These are phyloP conservation scores for Sclerurus mexicanus DNA, from an alignment of 2,113 vertebrate species.

Conservation along the genomic window DNA sequence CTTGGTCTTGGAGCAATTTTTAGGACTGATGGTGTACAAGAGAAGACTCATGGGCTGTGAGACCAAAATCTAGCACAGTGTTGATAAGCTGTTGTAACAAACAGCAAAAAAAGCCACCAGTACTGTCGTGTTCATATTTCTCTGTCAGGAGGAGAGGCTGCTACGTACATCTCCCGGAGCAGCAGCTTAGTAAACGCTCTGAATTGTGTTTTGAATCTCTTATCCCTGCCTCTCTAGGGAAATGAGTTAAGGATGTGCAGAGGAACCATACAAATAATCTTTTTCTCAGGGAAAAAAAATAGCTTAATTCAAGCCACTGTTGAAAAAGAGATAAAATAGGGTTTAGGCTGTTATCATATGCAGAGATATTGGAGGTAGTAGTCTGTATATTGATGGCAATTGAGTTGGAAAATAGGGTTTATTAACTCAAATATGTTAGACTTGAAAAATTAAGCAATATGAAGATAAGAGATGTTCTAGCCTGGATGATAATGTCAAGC, in stretches of 20 bases:
- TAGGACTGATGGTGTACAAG: neutral
- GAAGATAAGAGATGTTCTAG: neutral
- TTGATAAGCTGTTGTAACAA: neutral
- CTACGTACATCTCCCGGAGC: neutral
- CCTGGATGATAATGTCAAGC: neutral
- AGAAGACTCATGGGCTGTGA: neutral
- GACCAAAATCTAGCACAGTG: neutral
- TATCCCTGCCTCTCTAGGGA: neutral
- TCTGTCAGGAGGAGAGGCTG: slow-evolving; percentile 15
- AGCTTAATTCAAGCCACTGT: neutral
- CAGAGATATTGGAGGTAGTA: neutral
- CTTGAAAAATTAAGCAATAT: neutral
- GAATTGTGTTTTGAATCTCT: neutral
- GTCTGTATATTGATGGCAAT: neutral
- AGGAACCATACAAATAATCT: neutral
- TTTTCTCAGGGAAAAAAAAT: neutral
- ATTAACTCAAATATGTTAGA: neutral
- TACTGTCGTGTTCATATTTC: slow-evolving; percentile 30
- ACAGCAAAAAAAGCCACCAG: neutral
- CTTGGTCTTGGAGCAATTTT: neutral
- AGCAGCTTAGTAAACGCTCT: neutral
- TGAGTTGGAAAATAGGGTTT: neutral
- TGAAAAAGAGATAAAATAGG: slow-evolving; percentile 1
- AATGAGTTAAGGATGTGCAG: neutral
- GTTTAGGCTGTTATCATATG: neutral